phyloP scores from a whole-genome alignment of 2,888 invertebrate genomes.

The Kuschelorhynchus macadamiae region DNA sequence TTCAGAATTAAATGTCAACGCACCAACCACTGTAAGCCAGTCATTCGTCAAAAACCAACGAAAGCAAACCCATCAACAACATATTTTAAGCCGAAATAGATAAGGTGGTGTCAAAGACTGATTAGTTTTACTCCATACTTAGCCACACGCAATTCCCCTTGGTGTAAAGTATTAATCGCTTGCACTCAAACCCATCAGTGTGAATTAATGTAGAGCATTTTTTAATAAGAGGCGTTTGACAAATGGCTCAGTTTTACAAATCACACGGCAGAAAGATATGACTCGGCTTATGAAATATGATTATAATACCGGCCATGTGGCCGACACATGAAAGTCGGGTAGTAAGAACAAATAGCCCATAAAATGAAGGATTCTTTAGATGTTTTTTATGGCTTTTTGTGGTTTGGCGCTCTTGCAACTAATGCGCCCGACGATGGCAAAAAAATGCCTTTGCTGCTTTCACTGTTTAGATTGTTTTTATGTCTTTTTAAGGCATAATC shows the following conservation, averaged over 20 bases:
- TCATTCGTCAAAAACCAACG: too few species aligned
- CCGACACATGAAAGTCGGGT: conserved; percentile 44
- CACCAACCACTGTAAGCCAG: too few species aligned
- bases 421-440: conserved; percentile 20
- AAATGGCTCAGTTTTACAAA: conserved; percentile 43
- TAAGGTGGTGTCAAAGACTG: conserved; percentile 23
- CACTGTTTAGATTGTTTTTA: too few species aligned
- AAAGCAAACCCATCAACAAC: conserved; percentile 1
- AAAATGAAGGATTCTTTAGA: conserved; percentile 40
- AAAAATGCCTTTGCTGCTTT: too few species aligned
- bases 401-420: conserved; percentile 19
- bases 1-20: too few species aligned
- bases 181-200: conserved; percentile 39
- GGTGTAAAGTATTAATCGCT: conserved; percentile 33
- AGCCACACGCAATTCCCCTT: conserved; percentile 7
- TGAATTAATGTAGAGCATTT: conserved; percentile 42
- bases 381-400: conserved; percentile 33
- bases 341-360: conserved; percentile 48
- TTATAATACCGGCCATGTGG: conserved; percentile 40
- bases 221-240: conserved; percentile 41
- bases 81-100: not conserved
- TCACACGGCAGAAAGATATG: conserved; percentile 44
- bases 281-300: conserved; percentile 41
- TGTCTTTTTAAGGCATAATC: too few species aligned
- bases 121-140: conserved; percentile 12